Conservation (phyloP, 2,113 vertebrate genomes). For the Megalops atlanticus region DNA sequence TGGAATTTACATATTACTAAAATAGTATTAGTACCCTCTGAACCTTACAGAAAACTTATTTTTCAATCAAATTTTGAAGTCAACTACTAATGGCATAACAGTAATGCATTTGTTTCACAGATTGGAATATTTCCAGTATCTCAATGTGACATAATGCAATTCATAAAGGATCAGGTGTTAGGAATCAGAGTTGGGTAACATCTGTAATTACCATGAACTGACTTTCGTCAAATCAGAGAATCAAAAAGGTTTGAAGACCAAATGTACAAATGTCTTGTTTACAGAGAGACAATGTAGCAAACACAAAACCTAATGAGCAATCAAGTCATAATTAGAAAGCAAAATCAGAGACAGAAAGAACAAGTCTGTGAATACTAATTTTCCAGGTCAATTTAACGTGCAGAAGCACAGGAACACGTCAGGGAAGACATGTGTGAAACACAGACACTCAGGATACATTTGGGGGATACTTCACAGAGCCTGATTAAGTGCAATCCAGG, state of each 20-base stretch:
- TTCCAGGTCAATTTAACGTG: neutral
- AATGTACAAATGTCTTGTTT: slow-evolving; percentile 59
- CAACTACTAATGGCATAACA: neutral
- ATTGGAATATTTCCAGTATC: neutral
- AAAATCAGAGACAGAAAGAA: slow-evolving; percentile 50
- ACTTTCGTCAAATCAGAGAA: slow-evolving; percentile 36
- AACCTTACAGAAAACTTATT: too few relatives aligned
- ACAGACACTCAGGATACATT: neutral
- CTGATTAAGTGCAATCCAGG: too few relatives aligned
- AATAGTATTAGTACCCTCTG: too few relatives aligned
- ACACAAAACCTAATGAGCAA: slow-evolving; percentile 68
- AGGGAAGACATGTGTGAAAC: neutral
- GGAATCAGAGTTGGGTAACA: slow-evolving; percentile 43
- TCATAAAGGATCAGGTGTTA: neutral
- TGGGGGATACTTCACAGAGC: neutral
- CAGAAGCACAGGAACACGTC: neutral
- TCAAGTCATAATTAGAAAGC: slow-evolving; percentile 72
- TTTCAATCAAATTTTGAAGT: too few relatives aligned
- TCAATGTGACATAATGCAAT: neutral
- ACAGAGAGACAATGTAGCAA: slow-evolving; percentile 34
- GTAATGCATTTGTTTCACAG: neutral
- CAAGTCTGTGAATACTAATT: slow-evolving; percentile 54
- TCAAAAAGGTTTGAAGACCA: slow-evolving; percentile 43
- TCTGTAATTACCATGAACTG: slow-evolving; percentile 55
- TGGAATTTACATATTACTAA: too few relatives aligned